Evolutionary conservation across 2,113 vertebrate genomes (phyloP).

Genomic region (Actinemys pallida): DNA sequence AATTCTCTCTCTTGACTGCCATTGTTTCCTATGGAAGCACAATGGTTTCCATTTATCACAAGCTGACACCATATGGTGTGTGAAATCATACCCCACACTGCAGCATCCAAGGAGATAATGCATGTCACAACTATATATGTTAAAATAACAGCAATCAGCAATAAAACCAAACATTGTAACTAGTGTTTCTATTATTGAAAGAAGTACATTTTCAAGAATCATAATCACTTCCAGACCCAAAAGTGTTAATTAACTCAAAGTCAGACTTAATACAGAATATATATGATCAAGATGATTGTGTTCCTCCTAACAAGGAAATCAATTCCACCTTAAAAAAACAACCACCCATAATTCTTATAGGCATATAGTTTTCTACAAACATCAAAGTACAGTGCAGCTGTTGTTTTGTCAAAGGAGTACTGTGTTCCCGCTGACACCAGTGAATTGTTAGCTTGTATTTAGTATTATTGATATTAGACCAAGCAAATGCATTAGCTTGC

Average conservation of each 20-base stretch:
- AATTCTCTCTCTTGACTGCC: slow-evolving; percentile 64
- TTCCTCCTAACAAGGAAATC: neutral
- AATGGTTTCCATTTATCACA: slow-evolving; percentile 61
- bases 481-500: neutral
- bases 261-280: accelerated
- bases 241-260: neutral
- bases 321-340: neutral
- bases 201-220: neutral
- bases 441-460: slow-evolving; percentile 63
- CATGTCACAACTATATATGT: neutral
- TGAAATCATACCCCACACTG: neutral
- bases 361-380: slow-evolving; percentile 4
- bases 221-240: neutral
- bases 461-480: slow-evolving; percentile 28
- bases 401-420: slow-evolving; percentile 31
- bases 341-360: neutral
- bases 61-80: slow-evolving; percentile 38
- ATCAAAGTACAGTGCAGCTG: slow-evolving; percentile 60
- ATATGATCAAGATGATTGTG: neutral
- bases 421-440: slow-evolving; percentile 43
- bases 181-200: neutral
- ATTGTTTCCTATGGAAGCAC: slow-evolving; percentile 65
- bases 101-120: neutral
- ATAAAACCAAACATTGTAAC: neutral
- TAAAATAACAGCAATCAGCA: slow-evolving; percentile 10